Evolutionary conservation across 1,140 invertebrate genomes (phyloP), one percentile per base, ranked within the genome.

Genomic region (Reticulitermes speratus): DNA sequence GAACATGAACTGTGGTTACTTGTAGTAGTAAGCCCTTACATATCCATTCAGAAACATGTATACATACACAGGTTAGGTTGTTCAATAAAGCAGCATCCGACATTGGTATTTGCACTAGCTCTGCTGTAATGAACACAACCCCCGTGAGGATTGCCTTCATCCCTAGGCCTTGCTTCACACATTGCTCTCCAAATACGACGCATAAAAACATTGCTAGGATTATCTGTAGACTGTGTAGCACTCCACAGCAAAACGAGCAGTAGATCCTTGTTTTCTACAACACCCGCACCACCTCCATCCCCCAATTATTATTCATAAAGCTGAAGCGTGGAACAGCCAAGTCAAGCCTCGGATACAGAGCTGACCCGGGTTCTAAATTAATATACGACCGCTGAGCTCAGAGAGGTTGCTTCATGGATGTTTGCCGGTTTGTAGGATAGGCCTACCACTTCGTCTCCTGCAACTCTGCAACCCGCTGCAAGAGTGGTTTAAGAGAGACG

Each of bases 271-370:
- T 75, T 75, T 75, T 75, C 65, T 75, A 30, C 65, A 75, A 25
- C 65, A 2, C 65, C 38, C 52, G 14, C 19, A 16, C 52, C 52
- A 55, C 52, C 52, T 21, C 52, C 52, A 55, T 55, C 52, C 52
- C 25, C n/a, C 65, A 75, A 75, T 75, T 75, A 75, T 75, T 75
- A 75, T 75, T 75, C 65, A 75, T 75, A 75, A 75, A 75, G 65
- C 65, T 75, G 65, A n/a, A n/a, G 65, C 52, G 52, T 55, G 52
- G 52, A 55, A 55, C 52, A 55, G 52, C 52, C 65, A 75, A 75
- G 65, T 75, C 65, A 75, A 75, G 65, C 25, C 65, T 75, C 9
- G 65, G 65, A 25, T 75, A 75, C 65, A 75, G 65, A 8, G 65
- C 65, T 75, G 65, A 75, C 65, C 65, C 65, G n/a, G n/a, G 25